Evolutionary conservation across 1,140 invertebrate species (phyloP), one percentile per base, ranked within the genome.

Genomic region (Brachionus koreanus): DNA sequence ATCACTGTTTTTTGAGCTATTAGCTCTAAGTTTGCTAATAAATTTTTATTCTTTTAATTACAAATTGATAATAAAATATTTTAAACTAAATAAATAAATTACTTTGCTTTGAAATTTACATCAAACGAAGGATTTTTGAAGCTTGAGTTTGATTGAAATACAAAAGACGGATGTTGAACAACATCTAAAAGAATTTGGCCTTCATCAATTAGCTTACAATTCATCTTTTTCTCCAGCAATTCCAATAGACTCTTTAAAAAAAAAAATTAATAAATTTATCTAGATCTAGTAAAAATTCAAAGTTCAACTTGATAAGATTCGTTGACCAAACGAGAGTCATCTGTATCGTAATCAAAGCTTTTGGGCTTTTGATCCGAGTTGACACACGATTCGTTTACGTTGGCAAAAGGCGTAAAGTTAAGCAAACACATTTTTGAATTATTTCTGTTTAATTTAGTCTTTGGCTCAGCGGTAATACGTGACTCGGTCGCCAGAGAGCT

Each of bases 131-230:
- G 7, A 25, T 9, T 46, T 46, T 35, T 74, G 25, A 74, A 74
- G 7, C 16, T 25, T 12, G 37, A 46, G 23, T 49, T 35, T 12
- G 16, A 0, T 19, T 43, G 19, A 25, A 74, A 74, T 2, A 74
- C 43, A 12, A 23, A 23, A 35, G 69, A 74, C 7, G 97, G 97
- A 84, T 94, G 91, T 89, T 98, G 98, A 1, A 99, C 90, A 82
- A 99, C 95, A 89, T 99, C 97, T 12, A 99, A 96, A 10, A 99
- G 90, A 25, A 98, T 92, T 4, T 95, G 98, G 61, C 96, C 90
- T 88, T 99, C 97, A 0, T 96, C 96, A 85, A 96, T 93, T 33
- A 98, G 94, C 46, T 98, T 89, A 35, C 96, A 96, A 83, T 94
- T 93, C 52, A 98, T 90, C 87, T 98, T 96, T 86, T 96, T 94